Base-by-base conservation (phyloP, 1,140 invertebrate genomes). In the Trichogramma pretiosum region DNA sequence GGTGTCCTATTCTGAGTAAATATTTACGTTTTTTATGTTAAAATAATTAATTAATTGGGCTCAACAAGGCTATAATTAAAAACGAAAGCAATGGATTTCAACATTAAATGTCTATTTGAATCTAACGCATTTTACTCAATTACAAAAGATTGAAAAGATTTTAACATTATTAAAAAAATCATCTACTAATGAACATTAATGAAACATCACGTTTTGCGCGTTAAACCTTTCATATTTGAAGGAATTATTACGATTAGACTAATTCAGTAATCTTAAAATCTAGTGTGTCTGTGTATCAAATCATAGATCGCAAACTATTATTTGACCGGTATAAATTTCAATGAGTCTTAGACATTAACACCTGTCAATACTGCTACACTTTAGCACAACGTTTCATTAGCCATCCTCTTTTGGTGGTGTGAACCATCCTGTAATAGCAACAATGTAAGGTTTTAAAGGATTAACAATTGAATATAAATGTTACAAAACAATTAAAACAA, bases 351-450 rank as follows among this genome's bases (percentile, higher is more conserved):
- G 58, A 61, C 62, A 55, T 64, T 65, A 65, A 59, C 65, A 64
- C 63, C 57, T 58, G 57, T 64, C 56, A 57, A 51, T 51, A 51
- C 46, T 59, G 50, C 61, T 55, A 32, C 45, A 60, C 40, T 28
- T 51, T 50, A 16, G 23, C 35, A 50, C 51, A 51, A 43, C 45
- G 47, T 46, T 54, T 58, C 55, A 73, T 84, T 88, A 89, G 74
- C 86, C 86, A 68, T 89, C 86, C 75, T 88, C 86, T 66, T 89
- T 89, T 9, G 86, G 86, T 18, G 86, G 86, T 56, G 85, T 89
- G 61, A 87, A 89, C 86, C 86, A 89, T 56, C 86, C 86, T 88
- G 58, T 5, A 67, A 77, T 40, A 63, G 67, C 60, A 53, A 48
- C 38, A 54, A 53, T 40, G 41, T 18, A 45, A 18, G 39, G 44